A percentile compares a stretch with the other conserved stretches of the same genome.
These are phyloP conservation scores for Urophycis tenuis DNA, from an alignment of 2,797 vertebrate genomes.

Conservation along the genomic window DNA sequence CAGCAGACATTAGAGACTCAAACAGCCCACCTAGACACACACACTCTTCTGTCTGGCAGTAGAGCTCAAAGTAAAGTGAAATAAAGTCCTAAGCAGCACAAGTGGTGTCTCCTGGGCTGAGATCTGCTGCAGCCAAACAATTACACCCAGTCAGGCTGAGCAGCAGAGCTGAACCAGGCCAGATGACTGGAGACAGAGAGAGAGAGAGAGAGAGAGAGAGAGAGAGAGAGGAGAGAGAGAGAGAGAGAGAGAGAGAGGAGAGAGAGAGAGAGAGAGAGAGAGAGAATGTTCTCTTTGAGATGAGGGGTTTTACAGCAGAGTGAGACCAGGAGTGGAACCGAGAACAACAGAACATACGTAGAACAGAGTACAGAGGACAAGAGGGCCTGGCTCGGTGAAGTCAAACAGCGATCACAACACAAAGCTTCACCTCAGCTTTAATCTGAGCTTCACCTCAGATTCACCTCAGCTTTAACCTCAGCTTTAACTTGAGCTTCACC, in stretches of 20 bases:
- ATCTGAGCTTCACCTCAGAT: too few species aligned
- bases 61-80: slow-evolving; percentile 15
- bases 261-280: neutral
- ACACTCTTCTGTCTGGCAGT: neutral
- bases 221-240: neutral
- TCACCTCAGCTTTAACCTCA: too few species aligned
- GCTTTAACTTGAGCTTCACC: too few species aligned
- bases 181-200: slow-evolving; percentile 18
- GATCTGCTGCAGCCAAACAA: slow-evolving; percentile 32
- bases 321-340: neutral
- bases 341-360: neutral
- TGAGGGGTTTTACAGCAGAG: neutral
- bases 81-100: neutral
- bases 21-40: too few species aligned
- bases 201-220: neutral
- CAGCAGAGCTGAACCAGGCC: slow-evolving; percentile 29
- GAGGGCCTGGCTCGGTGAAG: too few species aligned
- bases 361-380: neutral
- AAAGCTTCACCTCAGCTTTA: too few species aligned
- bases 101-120: slow-evolving; percentile 16
- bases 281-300: too few species aligned
- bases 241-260: neutral
- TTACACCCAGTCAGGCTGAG: slow-evolving; percentile 33
- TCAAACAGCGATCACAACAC: too few species aligned
- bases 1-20: neutral